Evolutionary conservation across 2,113 vertebrate species (phyloP), one percentile per base, ranked within the genome.

Genomic region (Penelope pileata): DNA sequence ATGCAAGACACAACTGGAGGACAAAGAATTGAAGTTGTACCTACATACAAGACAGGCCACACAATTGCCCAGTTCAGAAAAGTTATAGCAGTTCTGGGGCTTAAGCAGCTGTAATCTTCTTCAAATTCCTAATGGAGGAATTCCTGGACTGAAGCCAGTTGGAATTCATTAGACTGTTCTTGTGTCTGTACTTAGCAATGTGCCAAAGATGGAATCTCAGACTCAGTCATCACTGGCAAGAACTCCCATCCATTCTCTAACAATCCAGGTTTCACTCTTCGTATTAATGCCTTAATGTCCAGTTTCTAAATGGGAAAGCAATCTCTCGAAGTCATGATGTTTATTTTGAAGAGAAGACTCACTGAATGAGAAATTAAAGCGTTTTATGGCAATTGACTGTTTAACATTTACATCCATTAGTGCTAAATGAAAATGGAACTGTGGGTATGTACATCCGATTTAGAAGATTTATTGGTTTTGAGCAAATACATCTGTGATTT

Each of bases 41-140:
- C 79, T 75, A 91, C 24, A 12, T 51, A 51, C 47, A 17, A 54
- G 84, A 75, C 64, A 83, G 60, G 73, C 43, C 72, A 87, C 63
- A 77, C 62, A 88, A 36, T 23, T 60, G 84, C 91, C 67, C 78
- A 66, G 82, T 91, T 93, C 68, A 70, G 85, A 84, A 91, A 45
- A 81, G 75, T 54, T 32, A 94, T 23, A 94, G 75, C 53, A 90
- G 69, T 32, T 78, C 36, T 21, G 3, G 59, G 40, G n/a, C 56
- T 78, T 73, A 94, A 96, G 62, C 72, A 97, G 59, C 40, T 88
- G 64, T 38, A 59, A 30, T 68, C 94, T 94, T 96, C 48, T 93
- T 60, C 64, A 53, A 86, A 94, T 86, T 96, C 94, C 1, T 64
- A 93, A 85, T 69, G 79, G 79, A 76, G 18, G 7, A 86, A 58